Evolutionary conservation across 2,888 invertebrate species (phyloP).

Genomic region (Eumacrocentrus americanus): DNA sequence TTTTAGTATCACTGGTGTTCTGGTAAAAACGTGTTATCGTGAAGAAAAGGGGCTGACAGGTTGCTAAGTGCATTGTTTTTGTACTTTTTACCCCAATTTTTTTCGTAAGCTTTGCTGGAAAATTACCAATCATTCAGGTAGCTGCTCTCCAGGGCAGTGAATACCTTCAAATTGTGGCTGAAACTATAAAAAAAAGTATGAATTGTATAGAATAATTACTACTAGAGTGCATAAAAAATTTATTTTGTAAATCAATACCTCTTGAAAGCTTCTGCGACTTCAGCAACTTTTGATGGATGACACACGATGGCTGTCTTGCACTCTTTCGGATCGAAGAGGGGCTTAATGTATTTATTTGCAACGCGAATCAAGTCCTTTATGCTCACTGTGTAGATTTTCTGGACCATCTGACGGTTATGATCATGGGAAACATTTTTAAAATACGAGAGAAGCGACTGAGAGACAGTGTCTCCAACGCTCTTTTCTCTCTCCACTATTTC

Average conservation of each 20-base stretch:
- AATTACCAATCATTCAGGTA: constrained; percentile 66
- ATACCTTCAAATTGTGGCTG: constrained; percentile 66
- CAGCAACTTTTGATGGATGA: constrained; percentile 76
- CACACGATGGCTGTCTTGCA: constrained; percentile 77
- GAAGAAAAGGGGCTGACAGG: constrained; percentile 4
- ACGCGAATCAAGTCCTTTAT: constrained; percentile 70
- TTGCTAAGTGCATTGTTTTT: constrained; percentile 24
- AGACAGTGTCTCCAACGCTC: constrained; percentile 76
- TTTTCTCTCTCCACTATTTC: constrained; percentile 83
- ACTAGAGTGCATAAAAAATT: no score
- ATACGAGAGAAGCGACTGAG: constrained; percentile 75
- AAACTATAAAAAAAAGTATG: constrained; percentile 64
- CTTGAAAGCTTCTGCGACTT: constrained; percentile 71
- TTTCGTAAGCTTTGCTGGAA: neutral
- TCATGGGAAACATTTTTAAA: constrained; percentile 71
- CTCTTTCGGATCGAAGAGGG: constrained; percentile 69
- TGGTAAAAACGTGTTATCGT: no score
- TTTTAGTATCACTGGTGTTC: no score
- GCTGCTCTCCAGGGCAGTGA: constrained; percentile 70
- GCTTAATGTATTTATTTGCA: constrained; percentile 73
- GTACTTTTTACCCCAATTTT: constrained; percentile 3
- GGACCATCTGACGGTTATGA: constrained; percentile 74
- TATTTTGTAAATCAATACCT: constrained; percentile 61
- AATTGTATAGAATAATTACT: constrained; percentile 20
- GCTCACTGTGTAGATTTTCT: constrained; percentile 71